A percentile compares a stretch with the other conserved stretches of the same genome.
These are phyloP conservation scores for Campylomormyrus tamandua DNA, from an alignment of 2,113 vertebrate genomes.

Conservation along the genomic window DNA sequence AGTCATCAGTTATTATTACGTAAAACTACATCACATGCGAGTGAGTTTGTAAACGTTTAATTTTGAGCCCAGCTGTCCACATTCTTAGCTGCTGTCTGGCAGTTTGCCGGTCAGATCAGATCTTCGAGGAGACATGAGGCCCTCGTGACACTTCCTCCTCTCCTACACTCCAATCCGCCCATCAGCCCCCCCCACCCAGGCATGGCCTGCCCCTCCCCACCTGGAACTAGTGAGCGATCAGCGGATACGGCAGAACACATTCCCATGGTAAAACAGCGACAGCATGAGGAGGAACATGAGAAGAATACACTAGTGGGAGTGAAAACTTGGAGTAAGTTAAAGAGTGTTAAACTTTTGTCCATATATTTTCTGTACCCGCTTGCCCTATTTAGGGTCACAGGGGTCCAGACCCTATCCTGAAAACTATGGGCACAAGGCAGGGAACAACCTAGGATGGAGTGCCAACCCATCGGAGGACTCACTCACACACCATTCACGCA, in stretches of 20 bases:
- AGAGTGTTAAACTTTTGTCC: neutral
- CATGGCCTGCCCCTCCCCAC: neutral
- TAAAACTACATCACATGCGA: neutral
- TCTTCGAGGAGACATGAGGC: constrained; percentile 25
- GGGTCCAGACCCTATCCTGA: neutral
- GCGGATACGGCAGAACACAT: neutral
- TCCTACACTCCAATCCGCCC: constrained; percentile 54
- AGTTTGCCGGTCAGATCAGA: neutral
- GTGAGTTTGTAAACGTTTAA: neutral
- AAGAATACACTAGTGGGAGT: neutral
- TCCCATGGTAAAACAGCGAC: neutral
- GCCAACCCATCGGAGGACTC: neutral
- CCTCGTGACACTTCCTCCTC: constrained; percentile 55
- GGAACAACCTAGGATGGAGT: neutral
- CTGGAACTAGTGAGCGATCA: neutral
- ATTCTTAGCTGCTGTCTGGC: neutral
- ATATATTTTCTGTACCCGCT: neutral
- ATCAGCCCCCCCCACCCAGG: constrained; percentile 44
- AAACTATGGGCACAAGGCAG: neutral
- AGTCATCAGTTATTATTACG: neutral
- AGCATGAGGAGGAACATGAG: neutral
- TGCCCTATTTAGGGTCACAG: neutral
- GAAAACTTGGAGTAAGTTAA: neutral
- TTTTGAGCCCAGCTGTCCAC: neutral
- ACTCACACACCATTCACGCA: no score